Evolutionary conservation across 1,140 invertebrate genomes (phyloP).

Genomic region (Hyposmocoma kahamanoa): DNA sequence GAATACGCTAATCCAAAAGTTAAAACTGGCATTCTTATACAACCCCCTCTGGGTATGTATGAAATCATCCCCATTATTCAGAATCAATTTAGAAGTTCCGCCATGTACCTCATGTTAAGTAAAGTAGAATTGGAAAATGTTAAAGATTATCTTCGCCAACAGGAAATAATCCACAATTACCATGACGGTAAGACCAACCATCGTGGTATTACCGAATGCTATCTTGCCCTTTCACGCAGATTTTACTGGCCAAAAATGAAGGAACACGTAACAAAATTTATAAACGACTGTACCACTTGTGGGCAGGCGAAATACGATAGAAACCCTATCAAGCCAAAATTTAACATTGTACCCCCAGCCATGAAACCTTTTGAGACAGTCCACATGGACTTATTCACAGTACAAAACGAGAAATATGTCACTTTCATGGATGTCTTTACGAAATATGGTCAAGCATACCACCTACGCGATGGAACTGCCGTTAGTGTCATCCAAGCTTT

Average conservation of each 20-base stretch:
- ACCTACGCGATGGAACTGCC: neutral
- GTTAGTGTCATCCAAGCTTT: neutral
- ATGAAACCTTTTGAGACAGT: slow-evolving; percentile 4
- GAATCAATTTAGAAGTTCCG: slow-evolving; percentile 5
- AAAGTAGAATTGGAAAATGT: slow-evolving; percentile 6
- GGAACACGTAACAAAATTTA: neutral
- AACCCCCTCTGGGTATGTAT: slow-evolving; percentile 4
- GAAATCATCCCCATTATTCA: slow-evolving; percentile 1
- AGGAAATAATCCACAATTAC: neutral
- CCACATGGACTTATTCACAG: slow-evolving; percentile 1
- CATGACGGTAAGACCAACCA: slow-evolving; percentile 6
- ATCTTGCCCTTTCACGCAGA: neutral
- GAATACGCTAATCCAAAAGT: neutral
- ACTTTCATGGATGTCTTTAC: slow-evolving; percentile 3
- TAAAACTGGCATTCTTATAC: neutral
- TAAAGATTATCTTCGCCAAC: neutral
- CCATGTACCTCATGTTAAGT: neutral
- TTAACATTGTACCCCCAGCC: neutral
- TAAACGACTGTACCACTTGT: slow-evolving; percentile 5
- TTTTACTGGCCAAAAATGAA: slow-evolving; percentile 9
- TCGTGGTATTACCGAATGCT: neutral
- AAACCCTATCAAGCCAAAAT: neutral
- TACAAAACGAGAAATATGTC: neutral
- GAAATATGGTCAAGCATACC: slow-evolving; percentile 4
- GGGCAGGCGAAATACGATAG: slow-evolving; percentile 4